Percentiles rank a stretch among this genome's conserved stretches.
Conservation (phyloP, 37 sponge, comb jelly and placozoan species). For the Ianthella basta region DNA sequence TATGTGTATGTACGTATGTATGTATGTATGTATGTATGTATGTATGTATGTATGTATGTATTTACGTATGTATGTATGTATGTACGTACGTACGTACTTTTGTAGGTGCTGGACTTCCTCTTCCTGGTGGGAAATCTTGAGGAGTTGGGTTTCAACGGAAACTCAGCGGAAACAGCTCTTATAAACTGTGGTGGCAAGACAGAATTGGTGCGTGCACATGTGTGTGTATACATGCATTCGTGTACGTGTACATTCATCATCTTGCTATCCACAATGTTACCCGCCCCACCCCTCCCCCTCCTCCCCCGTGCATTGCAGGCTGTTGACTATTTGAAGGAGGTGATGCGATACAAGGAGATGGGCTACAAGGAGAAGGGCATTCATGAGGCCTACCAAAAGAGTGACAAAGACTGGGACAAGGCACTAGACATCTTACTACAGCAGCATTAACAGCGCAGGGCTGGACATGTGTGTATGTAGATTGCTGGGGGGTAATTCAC, state of each 20-base stretch:
- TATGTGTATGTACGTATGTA: no score
- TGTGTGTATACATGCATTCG: no score
- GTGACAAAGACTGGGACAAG: constrained; percentile 66
- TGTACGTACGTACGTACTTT: no score
- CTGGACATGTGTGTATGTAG: no score
- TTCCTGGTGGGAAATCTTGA: constrained; percentile 64
- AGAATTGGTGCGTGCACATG: background rate
- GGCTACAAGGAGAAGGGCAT: constrained; percentile 63
- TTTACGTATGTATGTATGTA: no score
- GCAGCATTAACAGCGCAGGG: no score
- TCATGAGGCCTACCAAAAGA: constrained; percentile 65
- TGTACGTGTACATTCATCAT: background rate
- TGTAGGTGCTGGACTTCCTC: constrained; percentile 68
- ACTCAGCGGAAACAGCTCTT: constrained; percentile 77
- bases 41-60: no score
- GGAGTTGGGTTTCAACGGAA: constrained; percentile 55
- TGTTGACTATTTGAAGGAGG: constrained; percentile 56
- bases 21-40: no score
- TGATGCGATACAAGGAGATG: constrained; percentile 52
- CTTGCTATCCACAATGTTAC: background rate
- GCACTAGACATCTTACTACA: constrained; percentile 62
- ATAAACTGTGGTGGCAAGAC: constrained; percentile 36
- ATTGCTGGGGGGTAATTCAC: no score
- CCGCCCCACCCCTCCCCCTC: no score
- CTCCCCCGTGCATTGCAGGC: constrained; percentile 38